Conservation (phyloP, 1,140 invertebrate genomes). For the Neelides sp. region DNA sequence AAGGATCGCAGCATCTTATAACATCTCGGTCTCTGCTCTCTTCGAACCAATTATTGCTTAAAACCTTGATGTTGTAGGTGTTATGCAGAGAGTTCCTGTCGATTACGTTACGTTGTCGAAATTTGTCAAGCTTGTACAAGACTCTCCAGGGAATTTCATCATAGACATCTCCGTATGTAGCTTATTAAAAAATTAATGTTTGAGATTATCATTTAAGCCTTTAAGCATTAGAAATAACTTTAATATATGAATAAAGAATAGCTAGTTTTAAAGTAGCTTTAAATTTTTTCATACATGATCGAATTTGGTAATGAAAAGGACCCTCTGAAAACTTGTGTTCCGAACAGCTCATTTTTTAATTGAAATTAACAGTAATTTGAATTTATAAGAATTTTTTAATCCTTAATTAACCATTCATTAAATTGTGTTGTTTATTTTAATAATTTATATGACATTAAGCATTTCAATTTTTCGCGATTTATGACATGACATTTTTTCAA, state of each 20-base stretch:
- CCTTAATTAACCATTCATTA: too few species aligned
- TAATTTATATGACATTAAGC: too few species aligned
- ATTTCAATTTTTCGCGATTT: too few species aligned
- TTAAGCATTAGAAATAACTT: not conserved
- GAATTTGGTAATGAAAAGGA: not conserved
- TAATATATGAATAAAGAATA: not conserved
- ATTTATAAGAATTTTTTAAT: too few species aligned
- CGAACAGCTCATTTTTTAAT: too few species aligned
- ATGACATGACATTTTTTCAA: too few species aligned
- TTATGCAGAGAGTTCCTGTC: constrained; percentile 1
- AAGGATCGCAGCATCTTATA: too few species aligned
- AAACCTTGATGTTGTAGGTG: constrained; percentile 4
- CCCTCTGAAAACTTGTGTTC: not conserved
- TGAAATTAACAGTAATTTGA: too few species aligned
- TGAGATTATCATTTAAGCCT: too few species aligned
- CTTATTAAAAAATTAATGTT: too few species aligned
- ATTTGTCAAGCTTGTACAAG: not conserved
- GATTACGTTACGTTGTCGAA: not conserved
- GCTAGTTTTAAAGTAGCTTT: too few species aligned
- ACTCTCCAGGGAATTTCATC: constrained; percentile 22
- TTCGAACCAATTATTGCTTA: constrained; percentile 20
- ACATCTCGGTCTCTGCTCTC: constrained; percentile 11
- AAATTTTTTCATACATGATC: not conserved
- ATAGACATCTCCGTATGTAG: constrained; percentile 17
- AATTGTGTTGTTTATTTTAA: too few species aligned